phyloP scores from a whole-genome alignment of 2,888 invertebrate genomes.

The Drosophila borborema region DNA sequence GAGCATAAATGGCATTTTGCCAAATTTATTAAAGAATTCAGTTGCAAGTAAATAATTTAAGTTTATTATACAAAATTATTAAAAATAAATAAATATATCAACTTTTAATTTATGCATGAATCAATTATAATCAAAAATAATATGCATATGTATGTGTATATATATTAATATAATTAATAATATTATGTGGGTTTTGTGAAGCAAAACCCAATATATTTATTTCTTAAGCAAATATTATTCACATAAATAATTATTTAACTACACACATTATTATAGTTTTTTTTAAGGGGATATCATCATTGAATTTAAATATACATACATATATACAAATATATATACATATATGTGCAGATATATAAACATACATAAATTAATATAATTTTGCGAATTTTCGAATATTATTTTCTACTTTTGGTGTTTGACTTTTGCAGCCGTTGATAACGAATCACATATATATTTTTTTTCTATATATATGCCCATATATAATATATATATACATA shows the following conservation, averaged over 20 bases:
- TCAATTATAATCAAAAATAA: background rate
- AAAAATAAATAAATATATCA: too few species aligned
- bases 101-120: background rate
- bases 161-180: background rate
- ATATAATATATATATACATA: background rate
- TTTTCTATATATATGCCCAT: background rate
- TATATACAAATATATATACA: background rate
- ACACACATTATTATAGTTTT: background rate
- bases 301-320: background rate
- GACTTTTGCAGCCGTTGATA: background rate
- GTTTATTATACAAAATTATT: too few species aligned
- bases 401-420: conserved; percentile 4
- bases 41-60: too few species aligned
- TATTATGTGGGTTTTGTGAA: background rate
- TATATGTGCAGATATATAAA: background rate
- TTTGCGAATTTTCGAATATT: background rate
- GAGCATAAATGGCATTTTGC: too few species aligned
- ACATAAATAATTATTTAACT: background rate
- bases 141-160: background rate
- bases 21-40: too few species aligned
- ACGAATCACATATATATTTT: background rate
- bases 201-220: background rate
- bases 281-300: background rate
- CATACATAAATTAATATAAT: background rate
- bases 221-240: too few species aligned